Evolutionary conservation across 2,888 invertebrate species (phyloP).

Genomic region (Drosophila hamatofila): DNA sequence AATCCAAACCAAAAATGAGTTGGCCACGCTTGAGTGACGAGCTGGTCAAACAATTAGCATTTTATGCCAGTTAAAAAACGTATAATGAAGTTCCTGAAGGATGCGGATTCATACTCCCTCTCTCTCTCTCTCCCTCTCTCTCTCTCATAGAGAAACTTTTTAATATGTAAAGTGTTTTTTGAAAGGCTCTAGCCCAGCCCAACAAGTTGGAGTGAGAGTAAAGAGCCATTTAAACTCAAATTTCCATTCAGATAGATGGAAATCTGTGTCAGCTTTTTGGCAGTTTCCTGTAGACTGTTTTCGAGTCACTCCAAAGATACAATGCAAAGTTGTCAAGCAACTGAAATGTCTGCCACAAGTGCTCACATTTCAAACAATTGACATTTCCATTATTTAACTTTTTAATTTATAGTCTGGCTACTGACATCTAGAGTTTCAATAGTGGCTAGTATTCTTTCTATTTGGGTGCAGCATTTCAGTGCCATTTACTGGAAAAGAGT

Average conservation of each 20-base stretch:
- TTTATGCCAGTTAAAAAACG: conserved; percentile 57
- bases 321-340: conserved; percentile 5
- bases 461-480: neutral
- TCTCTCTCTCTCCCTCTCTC: neutral
- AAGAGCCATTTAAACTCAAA: conserved; percentile 42
- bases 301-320: neutral
- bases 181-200: conserved; percentile 31
- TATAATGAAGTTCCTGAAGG: conserved; percentile 67
- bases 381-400: neutral
- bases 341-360: neutral
- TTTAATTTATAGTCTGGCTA: neutral
- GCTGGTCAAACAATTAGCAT: conserved; percentile 74
- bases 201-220: conserved; percentile 11
- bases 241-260: conserved; percentile 40
- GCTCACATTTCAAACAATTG: neutral
- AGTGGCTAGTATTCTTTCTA: neutral
- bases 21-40: conserved; percentile 43
- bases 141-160: conserved; percentile 56
- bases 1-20: conserved; percentile 55
- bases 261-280: conserved; percentile 54
- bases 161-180: conserved; percentile 73
- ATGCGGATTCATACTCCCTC: conserved; percentile 32
- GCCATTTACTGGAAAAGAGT: neutral
- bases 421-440: neutral
- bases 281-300: conserved; percentile 29